Evolutionary conservation across 2,888 invertebrate species (phyloP), one percentile per base, ranked within the genome.

Genomic region (Tiliacea citrago): DNA sequence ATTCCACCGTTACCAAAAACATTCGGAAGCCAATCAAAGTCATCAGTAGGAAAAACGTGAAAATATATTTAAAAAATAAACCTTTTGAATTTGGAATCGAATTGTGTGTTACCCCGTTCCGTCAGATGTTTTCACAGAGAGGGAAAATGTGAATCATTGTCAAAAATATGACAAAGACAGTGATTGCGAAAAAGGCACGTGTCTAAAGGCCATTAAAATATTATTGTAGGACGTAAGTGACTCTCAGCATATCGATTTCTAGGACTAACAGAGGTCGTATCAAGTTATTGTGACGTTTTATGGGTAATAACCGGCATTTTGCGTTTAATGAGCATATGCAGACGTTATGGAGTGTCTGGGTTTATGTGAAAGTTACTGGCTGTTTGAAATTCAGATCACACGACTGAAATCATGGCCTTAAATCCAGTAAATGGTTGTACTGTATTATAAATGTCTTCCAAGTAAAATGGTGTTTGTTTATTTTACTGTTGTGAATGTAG

Each of bases 201-300:
- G 66, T 24, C 4, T 45, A 45, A 18, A 18, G 18, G 10, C 16
- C n/a, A 55, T 55, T 35, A 74, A 79, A 62, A 61, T 16, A 51
- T 53, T 24, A 63, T 24, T 53, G n/a, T 51, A 60, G n/a, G n/a
- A 21, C 42, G 35, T 18, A 24, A 67, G 49, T 61, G 12, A 69
- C 62, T 68, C 61, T 73, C 18, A 55, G 88, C 24, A 12, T 77
- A 87, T 85, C 66, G 75, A 87, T 70, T 66, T 61, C 35, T 21
- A 73, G 67, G 29, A 67, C 62, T 71, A 39, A 60, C 49, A 47
- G 65, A 51, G 85, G 71, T 49, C 68, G 68, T 73, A 39, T 55
- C 53, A 51, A 57, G 39, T 49, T 60, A 53, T 62, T 75, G 47
- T 73, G 68, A 58, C 29, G 53, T 70, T 86, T 84, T 73, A 84